Base-by-base conservation (phyloP, 2,888 invertebrate species). In the Amphipoea lucens region DNA sequence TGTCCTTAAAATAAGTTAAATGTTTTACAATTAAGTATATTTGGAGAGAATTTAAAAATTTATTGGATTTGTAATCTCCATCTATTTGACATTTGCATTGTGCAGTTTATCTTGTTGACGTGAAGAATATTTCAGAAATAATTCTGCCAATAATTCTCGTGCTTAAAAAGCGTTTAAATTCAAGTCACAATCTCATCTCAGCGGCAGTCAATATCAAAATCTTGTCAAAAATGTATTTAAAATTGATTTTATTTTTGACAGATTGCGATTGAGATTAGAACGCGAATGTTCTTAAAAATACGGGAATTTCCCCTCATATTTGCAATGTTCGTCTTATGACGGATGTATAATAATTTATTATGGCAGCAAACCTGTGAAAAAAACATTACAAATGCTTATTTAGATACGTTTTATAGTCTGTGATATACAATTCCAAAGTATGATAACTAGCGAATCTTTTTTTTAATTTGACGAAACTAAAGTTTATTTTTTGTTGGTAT, bases 391-490 rank as follows among this genome's bases (percentile, higher is more conserved):
- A 68, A 78, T 23, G 57, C 65, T 74, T 65, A 57, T 29, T 74
- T 87, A 77, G 75, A 74, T 78, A 75, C 40, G 36, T 83, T 80
- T 68, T 85, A 69, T 79, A 77, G 79, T 79, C 88, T 88, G 88
- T 89, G 88, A 88, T 89, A 83, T 54, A 76, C 67, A 77, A 87
- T 88, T 83, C 88, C 84, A 87, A 82, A 81, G 63, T 76, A 72
- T 71, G 40, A 0, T 63, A 40, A n/a, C 0, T 79, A 76, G 65
- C 12, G 63, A 74, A 76, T 62, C 45, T 73, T 40, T 72, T 51
- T 45, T 71, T 76, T 66, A 76, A 68, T 85, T 76, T 76, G 67
- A 71, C 23, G 23, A 54, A 66, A 45, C 60, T 14, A 14, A 71
- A 40, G 48, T 69, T 54, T 54, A 36, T 45, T 48, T 48, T 80